Evolutionary conservation across 2,113 vertebrate genomes (phyloP).

Genomic region (Plectropomus leopardus): DNA sequence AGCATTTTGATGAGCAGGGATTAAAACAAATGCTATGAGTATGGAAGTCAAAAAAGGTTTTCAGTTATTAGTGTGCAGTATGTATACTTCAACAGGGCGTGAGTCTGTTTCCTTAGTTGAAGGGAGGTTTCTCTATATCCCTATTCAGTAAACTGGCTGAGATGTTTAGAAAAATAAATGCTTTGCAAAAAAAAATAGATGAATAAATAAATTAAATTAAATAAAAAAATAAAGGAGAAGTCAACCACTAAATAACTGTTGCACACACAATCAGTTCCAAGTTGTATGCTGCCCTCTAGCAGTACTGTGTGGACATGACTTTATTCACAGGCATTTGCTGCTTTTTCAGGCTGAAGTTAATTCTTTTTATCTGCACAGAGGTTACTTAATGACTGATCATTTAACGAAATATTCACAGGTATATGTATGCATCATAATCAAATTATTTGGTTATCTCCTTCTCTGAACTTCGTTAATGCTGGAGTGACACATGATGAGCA

Average conservation of each 20-base stretch:
- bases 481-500: background rate
- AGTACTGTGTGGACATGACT: background rate
- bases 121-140: background rate
- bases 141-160: background rate
- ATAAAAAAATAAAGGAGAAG: background rate
- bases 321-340: background rate
- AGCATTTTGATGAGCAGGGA: background rate
- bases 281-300: conserved; percentile 47
- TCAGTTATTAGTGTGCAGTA: too few relatives aligned
- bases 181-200: too few relatives aligned
- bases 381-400: background rate
- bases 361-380: background rate
- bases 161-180: background rate
- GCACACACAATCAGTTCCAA: background rate
- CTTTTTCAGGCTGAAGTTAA: background rate
- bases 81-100: background rate
- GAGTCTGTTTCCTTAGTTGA: background rate
- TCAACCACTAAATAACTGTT: background rate
- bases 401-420: background rate
- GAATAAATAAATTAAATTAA: too few relatives aligned
- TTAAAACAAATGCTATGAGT: background rate
- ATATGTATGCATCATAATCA: background rate
- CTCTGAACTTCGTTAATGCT: background rate
- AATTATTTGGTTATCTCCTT: background rate
- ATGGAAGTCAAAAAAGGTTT: too few relatives aligned